Percentiles rank a stretch among this genome's conserved stretches.
Evolutionary conservation across 2,888 invertebrate species (phyloP).

Genomic region (Augochlorella aurata): DNA sequence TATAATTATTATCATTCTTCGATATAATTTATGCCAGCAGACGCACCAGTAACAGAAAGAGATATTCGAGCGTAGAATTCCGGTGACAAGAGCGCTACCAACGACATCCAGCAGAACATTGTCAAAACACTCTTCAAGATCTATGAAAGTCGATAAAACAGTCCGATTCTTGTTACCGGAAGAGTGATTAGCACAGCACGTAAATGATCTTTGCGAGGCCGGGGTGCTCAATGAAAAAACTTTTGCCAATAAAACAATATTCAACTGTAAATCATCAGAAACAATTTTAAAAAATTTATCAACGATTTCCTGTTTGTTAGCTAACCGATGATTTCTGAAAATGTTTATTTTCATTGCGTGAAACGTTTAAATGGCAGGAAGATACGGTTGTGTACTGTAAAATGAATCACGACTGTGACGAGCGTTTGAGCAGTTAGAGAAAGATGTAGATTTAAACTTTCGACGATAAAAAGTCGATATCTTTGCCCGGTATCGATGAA

Average conservation of each 20-base stretch:
- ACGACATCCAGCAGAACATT: conserved; percentile 19
- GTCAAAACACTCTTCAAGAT: conserved; percentile 28
- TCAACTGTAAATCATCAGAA: not conserved
- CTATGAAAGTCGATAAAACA: conserved; percentile 55
- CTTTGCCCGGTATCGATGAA: not conserved
- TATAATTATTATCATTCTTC: not conserved
- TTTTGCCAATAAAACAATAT: not conserved
- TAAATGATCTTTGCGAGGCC: conserved; percentile 4
- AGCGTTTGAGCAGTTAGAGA: not conserved
- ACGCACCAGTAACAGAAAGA: not conserved
- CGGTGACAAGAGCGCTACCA: not conserved
- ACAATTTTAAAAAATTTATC: not conserved
- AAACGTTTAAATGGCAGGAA: not conserved
- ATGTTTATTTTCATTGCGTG: not conserved
- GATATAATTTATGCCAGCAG: not conserved
- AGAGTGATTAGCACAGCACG: conserved; percentile 2
- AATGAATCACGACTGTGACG: not conserved
- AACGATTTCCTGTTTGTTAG: too few relatives aligned
- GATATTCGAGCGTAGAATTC: not conserved
- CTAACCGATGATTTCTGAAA: not conserved
- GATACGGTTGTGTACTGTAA: not conserved
- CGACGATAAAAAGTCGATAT: not conserved
- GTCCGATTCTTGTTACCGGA: conserved; percentile 34
- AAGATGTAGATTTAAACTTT: not conserved
- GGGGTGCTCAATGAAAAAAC: conserved; percentile 29